Conservation (phyloP, 92 coral and sea anemone species). For the Zoanthus solanderi region DNA sequence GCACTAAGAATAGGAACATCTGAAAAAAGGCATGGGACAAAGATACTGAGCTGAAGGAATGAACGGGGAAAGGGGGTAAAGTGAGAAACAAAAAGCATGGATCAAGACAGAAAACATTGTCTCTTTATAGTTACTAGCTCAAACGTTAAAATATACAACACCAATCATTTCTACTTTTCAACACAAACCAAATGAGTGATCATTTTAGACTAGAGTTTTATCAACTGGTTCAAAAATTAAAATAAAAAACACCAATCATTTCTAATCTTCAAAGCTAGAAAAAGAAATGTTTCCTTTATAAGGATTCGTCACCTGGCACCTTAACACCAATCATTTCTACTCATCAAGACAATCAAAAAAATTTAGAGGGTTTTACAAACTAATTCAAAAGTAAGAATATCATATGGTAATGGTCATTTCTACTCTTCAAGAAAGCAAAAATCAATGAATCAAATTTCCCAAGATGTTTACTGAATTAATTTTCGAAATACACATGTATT, state of each 20-base stretch:
- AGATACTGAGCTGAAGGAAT: background rate
- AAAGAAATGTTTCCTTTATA: background rate
- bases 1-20: conserved; percentile 93
- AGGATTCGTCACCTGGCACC: background rate
- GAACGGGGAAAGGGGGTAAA: background rate
- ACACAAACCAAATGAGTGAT: no score
- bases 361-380: background rate
- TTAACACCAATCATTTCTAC: background rate
- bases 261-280: background rate
- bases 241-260: no score
- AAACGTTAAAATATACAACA: background rate
- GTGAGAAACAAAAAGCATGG: background rate
- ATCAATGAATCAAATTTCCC: no score
- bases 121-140: background rate
- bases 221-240: background rate
- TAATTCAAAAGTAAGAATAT: background rate
- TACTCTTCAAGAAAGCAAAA: no score
- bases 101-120: background rate
- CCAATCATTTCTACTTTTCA: no score
- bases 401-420: no score
- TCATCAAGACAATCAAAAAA: background rate
- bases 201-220: background rate
- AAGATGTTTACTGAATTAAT: no score
- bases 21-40: conserved; percentile 21
- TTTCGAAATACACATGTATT: no score